These are phyloP conservation scores for Leptocoma aspasia DNA, from an alignment of 2,113 vertebrate species.

Conservation along the genomic window DNA sequence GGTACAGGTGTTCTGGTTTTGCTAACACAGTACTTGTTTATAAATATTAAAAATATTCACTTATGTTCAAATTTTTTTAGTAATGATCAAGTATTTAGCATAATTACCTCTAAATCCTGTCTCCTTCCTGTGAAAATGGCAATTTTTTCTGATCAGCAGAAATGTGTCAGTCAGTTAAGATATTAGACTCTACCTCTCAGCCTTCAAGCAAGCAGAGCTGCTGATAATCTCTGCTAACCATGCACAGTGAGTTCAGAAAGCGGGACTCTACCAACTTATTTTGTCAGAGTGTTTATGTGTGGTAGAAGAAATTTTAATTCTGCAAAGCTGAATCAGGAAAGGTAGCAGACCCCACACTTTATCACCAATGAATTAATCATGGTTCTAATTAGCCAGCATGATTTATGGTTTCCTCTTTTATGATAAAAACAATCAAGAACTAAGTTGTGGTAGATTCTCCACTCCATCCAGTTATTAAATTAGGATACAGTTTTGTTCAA, in stretches of 20 bases:
- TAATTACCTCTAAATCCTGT: background rate
- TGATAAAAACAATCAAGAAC: background rate
- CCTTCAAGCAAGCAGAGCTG: background rate
- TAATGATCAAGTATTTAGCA: background rate
- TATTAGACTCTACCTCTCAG: background rate
- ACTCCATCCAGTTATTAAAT: background rate
- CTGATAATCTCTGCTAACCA: background rate
- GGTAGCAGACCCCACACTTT: background rate
- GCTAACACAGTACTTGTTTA: background rate
- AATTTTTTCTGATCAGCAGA: background rate
- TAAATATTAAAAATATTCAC: background rate
- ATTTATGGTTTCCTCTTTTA: background rate
- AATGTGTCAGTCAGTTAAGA: background rate
- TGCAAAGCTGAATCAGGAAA: background rate
- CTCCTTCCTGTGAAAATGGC: background rate
- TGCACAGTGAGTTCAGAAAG: background rate
- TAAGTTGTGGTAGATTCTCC: background rate
- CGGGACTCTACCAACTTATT: background rate
- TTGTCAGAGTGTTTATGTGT: background rate
- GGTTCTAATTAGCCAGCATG: background rate
- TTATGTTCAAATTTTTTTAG: background rate
- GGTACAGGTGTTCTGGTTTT: background rate
- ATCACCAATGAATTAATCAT: background rate
- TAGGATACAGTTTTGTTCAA: background rate
- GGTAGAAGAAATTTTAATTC: background rate